A percentile compares a stretch with the other conserved stretches of the same genome.
Conservation (phyloP, 37 sponge, comb jelly and placozoan species). For the Chondrosia reniformis region DNA sequence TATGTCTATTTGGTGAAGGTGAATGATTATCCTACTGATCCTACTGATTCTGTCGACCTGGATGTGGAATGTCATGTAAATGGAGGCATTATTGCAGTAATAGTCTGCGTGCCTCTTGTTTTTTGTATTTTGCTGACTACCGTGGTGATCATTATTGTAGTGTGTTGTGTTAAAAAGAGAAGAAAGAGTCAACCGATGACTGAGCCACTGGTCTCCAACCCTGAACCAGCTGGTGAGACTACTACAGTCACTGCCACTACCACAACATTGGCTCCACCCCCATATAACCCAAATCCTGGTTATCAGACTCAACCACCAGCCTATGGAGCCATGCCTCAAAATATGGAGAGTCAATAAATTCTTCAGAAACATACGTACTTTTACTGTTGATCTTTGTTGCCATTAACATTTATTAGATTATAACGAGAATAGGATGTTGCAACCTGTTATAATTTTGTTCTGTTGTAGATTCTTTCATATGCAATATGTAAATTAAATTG, state of each 20-base stretch:
- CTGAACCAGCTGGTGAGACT: not conserved
- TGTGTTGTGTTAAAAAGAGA: not conserved
- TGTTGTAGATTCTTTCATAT: too few species aligned
- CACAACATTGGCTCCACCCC: constrained; percentile 10
- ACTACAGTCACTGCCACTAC: constrained; percentile 5
- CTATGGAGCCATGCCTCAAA: not conserved
- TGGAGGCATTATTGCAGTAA: constrained; percentile 20
- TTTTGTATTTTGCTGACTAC: not conserved
- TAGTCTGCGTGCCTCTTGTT: not conserved
- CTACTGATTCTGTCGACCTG: not conserved
- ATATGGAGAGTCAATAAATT: not conserved
- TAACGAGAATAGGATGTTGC: too few species aligned
- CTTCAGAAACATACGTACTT: too few species aligned
- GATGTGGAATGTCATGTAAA: not conserved
- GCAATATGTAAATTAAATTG: too few species aligned
- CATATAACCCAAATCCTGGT: not conserved
- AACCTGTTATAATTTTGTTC: too few species aligned
- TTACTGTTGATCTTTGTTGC: too few species aligned
- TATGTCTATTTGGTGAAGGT: not conserved
- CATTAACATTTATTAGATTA: too few species aligned
- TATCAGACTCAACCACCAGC: not conserved
- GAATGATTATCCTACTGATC: not conserved
- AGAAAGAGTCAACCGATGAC: not conserved
- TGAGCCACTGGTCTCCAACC: not conserved
- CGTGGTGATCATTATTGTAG: not conserved